These are phyloP conservation scores for Chloebia gouldiae DNA, from an alignment of 2,113 vertebrate species.

Conservation along the genomic window DNA sequence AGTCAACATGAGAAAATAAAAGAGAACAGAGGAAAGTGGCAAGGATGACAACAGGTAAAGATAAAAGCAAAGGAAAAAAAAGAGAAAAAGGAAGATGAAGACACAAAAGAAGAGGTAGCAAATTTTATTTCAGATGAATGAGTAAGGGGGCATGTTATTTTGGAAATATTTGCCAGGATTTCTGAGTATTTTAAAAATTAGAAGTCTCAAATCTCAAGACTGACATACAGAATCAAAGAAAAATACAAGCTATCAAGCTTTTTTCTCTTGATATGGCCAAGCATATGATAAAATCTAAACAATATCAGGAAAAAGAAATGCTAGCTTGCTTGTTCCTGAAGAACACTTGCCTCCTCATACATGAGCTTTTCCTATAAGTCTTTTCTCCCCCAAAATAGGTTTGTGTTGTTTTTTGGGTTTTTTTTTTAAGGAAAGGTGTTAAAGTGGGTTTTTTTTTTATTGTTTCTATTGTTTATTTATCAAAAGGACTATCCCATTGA, in stretches of 20 bases:
- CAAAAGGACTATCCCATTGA: background rate
- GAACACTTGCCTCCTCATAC: background rate
- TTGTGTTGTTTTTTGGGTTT: accelerated
- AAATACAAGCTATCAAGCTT: background rate
- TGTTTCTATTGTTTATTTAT: background rate
- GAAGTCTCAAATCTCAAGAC: background rate
- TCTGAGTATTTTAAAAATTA: background rate
- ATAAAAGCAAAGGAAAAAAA: background rate
- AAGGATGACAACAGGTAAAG: background rate
- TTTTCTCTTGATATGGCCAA: background rate
- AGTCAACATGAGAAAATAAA: background rate
- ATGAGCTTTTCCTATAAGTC: background rate
- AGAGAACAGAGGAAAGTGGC: background rate
- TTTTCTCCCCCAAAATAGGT: background rate
- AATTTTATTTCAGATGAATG: background rate
- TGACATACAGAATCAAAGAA: background rate
- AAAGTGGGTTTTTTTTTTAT: too few relatives aligned
- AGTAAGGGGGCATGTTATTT: background rate
- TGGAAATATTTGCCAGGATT: background rate
- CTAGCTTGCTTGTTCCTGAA: background rate
- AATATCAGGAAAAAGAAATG: background rate
- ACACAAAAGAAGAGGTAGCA: background rate
- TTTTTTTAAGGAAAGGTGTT: background rate
- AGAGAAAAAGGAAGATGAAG: background rate
- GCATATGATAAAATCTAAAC: background rate